Evolutionary conservation across 2,113 vertebrate genomes (phyloP).

Genomic region (Theropithecus gelada): DNA sequence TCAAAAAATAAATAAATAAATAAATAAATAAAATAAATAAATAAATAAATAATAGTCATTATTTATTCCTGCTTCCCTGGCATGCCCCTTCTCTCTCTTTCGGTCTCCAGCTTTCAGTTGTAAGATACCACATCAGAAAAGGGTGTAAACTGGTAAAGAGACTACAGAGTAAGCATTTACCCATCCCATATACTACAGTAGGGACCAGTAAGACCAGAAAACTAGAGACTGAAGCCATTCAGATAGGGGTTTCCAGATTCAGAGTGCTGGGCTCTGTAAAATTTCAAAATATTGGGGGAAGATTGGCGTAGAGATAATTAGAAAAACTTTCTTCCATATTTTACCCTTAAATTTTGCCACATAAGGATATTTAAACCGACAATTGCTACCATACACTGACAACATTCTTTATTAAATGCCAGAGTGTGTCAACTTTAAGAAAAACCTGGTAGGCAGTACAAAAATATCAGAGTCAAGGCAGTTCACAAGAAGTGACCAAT

Average conservation of each 20-base stretch:
- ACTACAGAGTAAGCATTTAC: background rate
- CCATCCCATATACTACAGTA: background rate
- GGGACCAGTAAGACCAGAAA: background rate
- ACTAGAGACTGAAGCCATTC: background rate
- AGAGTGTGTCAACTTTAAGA: background rate
- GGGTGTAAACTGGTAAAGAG: background rate
- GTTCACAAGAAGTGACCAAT: background rate
- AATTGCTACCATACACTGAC: background rate
- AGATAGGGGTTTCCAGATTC: background rate
- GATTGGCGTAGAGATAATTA: background rate
- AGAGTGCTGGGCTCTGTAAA: background rate
- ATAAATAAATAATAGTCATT: background rate
- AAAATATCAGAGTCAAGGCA: background rate
- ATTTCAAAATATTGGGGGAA: background rate
- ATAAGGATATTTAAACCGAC: background rate
- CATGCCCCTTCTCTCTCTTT: background rate
- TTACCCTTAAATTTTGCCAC: background rate
- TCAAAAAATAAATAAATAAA: no score
- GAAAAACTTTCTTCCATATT: no score
- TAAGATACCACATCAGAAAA: background rate
- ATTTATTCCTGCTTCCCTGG: background rate
- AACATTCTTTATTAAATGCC: slow-evolving; percentile 1
- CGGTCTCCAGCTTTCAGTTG: background rate
- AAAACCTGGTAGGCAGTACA: background rate
- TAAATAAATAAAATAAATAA: no score